Conservation (phyloP, 1,140 invertebrate genomes). For the Zaprionus davidi region DNA sequence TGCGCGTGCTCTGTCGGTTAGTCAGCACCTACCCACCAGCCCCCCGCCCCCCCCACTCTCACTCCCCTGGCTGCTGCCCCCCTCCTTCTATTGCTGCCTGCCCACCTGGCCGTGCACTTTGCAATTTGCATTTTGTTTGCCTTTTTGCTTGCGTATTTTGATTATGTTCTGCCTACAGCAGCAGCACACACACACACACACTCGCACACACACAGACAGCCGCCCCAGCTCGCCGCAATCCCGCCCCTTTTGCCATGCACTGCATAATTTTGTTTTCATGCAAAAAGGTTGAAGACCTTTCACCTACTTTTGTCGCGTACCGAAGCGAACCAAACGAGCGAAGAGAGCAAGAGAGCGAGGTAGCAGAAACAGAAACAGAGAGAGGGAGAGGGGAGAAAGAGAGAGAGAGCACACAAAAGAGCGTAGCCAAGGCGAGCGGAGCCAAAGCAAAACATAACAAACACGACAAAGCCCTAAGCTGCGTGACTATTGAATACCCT, state of each 20-base stretch:
- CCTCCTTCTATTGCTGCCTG: background rate
- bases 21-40: constrained; percentile 16
- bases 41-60: background rate
- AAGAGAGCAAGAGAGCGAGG: background rate
- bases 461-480: background rate
- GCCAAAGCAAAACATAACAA: constrained; percentile 25
- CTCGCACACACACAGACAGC: background rate
- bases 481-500: constrained; percentile 26
- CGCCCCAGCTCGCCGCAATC: background rate
- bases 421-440: constrained; percentile 19
- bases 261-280: constrained; percentile 79
- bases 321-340: constrained; percentile 3
- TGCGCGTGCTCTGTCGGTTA: constrained; percentile 17
- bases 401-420: background rate
- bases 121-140: constrained; percentile 39
- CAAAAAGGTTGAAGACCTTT: constrained; percentile 82
- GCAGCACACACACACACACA: constrained; percentile 9
- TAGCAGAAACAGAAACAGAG: too few relatives aligned
- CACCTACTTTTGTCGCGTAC: constrained; percentile 71
- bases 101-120: constrained; percentile 40
- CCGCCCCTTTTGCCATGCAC: constrained; percentile 33
- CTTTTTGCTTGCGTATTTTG: constrained; percentile 52
- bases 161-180: constrained; percentile 44
- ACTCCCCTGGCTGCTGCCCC: background rate
- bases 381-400: constrained; percentile 18